Percentiles rank a stretch among this genome's conserved stretches.
phyloP scores from a whole-genome alignment of 2,113 vertebrate species.

The Daubentonia madagascariensis region DNA sequence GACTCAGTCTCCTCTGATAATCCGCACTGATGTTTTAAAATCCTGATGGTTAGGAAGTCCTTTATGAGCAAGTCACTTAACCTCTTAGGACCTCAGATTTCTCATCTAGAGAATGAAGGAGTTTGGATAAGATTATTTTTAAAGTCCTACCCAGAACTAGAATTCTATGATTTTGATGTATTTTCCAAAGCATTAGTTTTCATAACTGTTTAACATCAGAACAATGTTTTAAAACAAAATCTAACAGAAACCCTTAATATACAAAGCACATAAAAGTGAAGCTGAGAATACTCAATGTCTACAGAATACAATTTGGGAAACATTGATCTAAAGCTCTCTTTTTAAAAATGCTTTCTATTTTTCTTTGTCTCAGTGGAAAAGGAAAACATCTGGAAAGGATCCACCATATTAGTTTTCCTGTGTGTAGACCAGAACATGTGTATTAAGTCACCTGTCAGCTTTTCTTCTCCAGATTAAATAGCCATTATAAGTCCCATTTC shows the following conservation, averaged over 20 bases:
- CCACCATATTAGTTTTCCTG: constrained; percentile 64
- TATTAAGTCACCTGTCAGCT: constrained; percentile 70
- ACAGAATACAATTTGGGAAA: constrained; percentile 13
- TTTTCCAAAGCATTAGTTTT: constrained; percentile 53
- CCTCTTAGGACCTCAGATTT: constrained; percentile 60
- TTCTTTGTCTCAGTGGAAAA: constrained; percentile 65
- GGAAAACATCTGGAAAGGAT: constrained; percentile 74
- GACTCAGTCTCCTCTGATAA: background rate
- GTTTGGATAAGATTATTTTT: constrained; percentile 31
- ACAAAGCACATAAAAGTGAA: constrained; percentile 2
- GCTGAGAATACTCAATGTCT: background rate
- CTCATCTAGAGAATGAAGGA: constrained; percentile 50
- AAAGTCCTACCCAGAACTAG: constrained; percentile 14
- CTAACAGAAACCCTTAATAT: constrained; percentile 37
- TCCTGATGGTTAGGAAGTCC: constrained; percentile 48
- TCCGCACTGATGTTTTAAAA: constrained; percentile 47
- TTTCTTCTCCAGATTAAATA: constrained; percentile 71
- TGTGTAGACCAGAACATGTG: constrained; percentile 58
- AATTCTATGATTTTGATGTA: constrained; percentile 31
- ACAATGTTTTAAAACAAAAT: constrained; percentile 54
- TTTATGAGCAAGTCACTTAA: constrained; percentile 68
- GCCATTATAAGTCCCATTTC: constrained; percentile 57
- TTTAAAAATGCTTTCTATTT: constrained; percentile 44
- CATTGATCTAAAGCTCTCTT: constrained; percentile 11
- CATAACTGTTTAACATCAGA: constrained; percentile 57